These are phyloP conservation scores for Phylloscopus trochilus DNA, from an alignment of 2,113 vertebrate genomes.

Conservation along the genomic window DNA sequence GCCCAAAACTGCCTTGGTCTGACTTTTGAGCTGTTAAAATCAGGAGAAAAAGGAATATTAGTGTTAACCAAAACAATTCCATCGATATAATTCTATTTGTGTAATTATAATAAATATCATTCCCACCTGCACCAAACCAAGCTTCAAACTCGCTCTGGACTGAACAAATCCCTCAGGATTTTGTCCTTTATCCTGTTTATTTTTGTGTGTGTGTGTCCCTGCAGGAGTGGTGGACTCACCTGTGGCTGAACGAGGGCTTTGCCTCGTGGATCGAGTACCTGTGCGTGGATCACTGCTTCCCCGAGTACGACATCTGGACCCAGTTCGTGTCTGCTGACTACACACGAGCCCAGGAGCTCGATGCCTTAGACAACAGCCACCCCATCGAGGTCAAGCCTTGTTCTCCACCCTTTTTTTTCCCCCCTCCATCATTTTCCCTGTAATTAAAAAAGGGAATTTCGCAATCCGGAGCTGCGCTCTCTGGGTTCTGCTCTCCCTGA, in stretches of 20 bases:
- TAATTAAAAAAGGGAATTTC: background rate
- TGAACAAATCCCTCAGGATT: background rate
- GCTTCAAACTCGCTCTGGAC: background rate
- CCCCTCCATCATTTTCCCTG: background rate
- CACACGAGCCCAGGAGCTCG: slow-evolving; percentile 93
- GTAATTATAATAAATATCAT: fast-evolving
- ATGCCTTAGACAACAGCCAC: slow-evolving; percentile 97
- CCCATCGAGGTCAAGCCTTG: slow-evolving; percentile 78
- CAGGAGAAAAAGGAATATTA: background rate
- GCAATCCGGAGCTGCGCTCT: background rate
- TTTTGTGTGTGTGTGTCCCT: background rate
- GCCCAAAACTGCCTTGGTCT: background rate
- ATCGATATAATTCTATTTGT: fast-evolving
- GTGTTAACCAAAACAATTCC: fast-evolving
- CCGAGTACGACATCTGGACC: slow-evolving; percentile 98
- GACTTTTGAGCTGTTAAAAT: background rate
- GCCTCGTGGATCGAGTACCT: slow-evolving; percentile 99
- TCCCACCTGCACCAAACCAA: fast-evolving
- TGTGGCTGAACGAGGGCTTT: slow-evolving; percentile 98
- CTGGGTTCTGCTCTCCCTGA: background rate
- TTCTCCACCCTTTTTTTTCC: fast-evolving
- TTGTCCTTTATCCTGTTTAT: background rate
- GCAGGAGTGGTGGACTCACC: slow-evolving; percentile 99
- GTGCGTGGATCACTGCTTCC: slow-evolving; percentile 98
- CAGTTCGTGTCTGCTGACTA: slow-evolving; percentile 99